Percentiles rank a stretch among this genome's conserved stretches.
Evolutionary conservation across 2,113 vertebrate genomes (phyloP).

Genomic region (Laterallus jamaicensis): DNA sequence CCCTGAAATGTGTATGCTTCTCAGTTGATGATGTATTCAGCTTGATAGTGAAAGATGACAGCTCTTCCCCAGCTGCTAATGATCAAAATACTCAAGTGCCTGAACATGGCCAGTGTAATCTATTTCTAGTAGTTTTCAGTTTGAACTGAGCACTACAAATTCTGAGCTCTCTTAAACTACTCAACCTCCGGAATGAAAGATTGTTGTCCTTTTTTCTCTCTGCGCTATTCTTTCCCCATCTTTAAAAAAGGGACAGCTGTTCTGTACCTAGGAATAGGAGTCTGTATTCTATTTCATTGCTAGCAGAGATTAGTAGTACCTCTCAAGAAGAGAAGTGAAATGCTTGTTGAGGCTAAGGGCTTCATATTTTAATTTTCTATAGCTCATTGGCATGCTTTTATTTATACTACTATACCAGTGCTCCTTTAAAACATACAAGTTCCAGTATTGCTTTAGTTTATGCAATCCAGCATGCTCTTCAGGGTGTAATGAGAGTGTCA

Average conservation of each 20-base stretch:
- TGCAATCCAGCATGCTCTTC: background rate
- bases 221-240: background rate
- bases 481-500: background rate
- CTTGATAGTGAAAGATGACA: background rate
- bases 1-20: background rate
- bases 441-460: background rate
- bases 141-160: background rate
- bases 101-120: background rate
- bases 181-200: background rate
- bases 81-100: constrained; percentile 1
- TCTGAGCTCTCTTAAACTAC: background rate
- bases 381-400: background rate
- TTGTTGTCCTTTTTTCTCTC: background rate
- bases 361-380: background rate
- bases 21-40: constrained; percentile 20
- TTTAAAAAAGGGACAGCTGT: background rate
- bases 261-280: background rate
- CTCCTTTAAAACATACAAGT: background rate
- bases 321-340: background rate
- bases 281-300: background rate
- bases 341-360: background rate
- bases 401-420: background rate
- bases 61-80: constrained; percentile 1
- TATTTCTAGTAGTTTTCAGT: background rate
- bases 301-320: background rate